Evolutionary conservation across 2,113 vertebrate species (phyloP).

Genomic region (Gallinago paraguaiae): DNA sequence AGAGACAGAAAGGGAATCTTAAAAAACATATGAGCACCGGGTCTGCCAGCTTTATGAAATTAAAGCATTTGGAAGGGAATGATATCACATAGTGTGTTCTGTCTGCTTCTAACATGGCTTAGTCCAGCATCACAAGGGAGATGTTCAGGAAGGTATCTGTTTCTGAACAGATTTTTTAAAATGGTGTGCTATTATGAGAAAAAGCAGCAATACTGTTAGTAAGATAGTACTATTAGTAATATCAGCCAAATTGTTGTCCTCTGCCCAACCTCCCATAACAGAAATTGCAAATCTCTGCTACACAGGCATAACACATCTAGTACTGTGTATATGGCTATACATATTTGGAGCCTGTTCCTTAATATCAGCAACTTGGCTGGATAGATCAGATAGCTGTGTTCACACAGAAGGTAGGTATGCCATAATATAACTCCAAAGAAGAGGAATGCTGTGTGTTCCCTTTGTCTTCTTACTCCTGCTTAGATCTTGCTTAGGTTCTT

Average conservation of each 20-base stretch:
- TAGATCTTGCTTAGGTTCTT: not conserved
- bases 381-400: not conserved
- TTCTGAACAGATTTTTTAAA: not conserved
- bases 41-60: not conserved
- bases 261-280: not conserved
- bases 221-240: not conserved
- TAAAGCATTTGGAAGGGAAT: not conserved
- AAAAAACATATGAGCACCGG: not conserved
- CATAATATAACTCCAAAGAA: not conserved
- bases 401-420: not conserved
- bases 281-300: not conserved
- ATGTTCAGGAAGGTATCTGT: not conserved
- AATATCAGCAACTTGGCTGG: not conserved
- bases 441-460: rapidly evolving
- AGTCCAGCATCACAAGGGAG: not conserved
- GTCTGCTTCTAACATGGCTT: not conserved
- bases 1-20: not conserved
- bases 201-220: not conserved
- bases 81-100: rapidly evolving
- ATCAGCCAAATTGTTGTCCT: not conserved
- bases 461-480: not conserved
- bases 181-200: not conserved
- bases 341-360: not conserved
- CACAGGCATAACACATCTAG: rapidly evolving
- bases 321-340: not conserved